Conservation (phyloP, 2,888 invertebrate genomes). For the Resseliella maxima region DNA sequence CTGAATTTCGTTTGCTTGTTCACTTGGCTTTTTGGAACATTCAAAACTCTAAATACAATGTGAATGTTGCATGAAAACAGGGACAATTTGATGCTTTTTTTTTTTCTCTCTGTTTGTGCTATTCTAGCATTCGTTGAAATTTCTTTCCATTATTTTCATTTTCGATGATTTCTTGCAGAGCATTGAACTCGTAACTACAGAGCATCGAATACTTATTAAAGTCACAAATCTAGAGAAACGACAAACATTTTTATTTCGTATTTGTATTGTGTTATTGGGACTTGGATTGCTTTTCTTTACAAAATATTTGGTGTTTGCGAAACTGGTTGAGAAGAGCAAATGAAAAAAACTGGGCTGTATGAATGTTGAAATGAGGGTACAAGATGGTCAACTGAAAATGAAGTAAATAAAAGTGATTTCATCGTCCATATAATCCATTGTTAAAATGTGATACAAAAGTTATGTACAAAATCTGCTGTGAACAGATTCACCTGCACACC, state of each 20-base stretch:
- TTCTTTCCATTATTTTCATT: slow-evolving; percentile 24
- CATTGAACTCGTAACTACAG: neutral
- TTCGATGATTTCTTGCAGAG: neutral
- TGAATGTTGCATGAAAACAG: slow-evolving; percentile 11
- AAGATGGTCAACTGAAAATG: neutral
- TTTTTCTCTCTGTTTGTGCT: neutral
- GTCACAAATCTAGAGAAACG: neutral
- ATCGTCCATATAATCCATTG: slow-evolving; percentile 34
- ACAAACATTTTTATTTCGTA: neutral
- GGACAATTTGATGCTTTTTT: neutral
- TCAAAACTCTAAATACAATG: slow-evolving; percentile 6
- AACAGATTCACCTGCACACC: neutral
- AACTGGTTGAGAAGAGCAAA: neutral
- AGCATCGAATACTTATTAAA: neutral
- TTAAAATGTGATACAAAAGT: slow-evolving; percentile 23
- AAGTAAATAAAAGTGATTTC: neutral
- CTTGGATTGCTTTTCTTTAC: neutral
- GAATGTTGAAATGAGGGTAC: neutral
- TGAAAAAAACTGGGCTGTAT: neutral
- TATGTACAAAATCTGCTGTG: neutral
- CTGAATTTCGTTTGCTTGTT: neutral
- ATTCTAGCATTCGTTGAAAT: neutral
- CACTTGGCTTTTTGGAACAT: neutral
- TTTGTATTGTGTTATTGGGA: neutral
- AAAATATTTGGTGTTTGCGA: neutral